A percentile compares a stretch with the other conserved stretches of the same genome.
Conservation (phyloP, 2,888 invertebrate species). For the Stramonita haemastoma region DNA sequence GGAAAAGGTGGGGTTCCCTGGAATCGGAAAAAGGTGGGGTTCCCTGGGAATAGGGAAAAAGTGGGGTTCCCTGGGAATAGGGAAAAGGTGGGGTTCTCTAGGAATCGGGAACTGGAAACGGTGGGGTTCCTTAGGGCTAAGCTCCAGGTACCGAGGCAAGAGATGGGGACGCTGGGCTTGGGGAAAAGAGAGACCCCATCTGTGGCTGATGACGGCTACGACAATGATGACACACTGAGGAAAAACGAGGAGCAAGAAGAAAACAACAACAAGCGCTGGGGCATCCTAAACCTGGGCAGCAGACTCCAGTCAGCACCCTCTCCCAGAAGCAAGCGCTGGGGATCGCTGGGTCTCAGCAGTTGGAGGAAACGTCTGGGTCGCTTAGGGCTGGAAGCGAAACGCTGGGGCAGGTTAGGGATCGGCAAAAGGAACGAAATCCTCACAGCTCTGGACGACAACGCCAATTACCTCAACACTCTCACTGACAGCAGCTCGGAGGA, state of each 20-base stretch:
- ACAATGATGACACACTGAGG: not conserved
- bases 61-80: slow-evolving; percentile 24
- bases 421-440: not conserved
- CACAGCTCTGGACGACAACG: not conserved
- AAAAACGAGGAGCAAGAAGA: too few species aligned
- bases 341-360: not conserved
- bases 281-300: not conserved
- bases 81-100: slow-evolving; percentile 25
- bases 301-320: not conserved
- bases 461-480: not conserved
- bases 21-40: slow-evolving; percentile 4
- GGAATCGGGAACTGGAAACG: slow-evolving; percentile 31
- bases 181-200: not conserved
- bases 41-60: slow-evolving; percentile 5
- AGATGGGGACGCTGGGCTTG: not conserved
- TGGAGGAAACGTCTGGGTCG: slow-evolving; percentile 1
- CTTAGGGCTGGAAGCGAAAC: not conserved
- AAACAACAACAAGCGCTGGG: slow-evolving; percentile 14
- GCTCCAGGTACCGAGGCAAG: not conserved
- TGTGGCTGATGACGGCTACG: not conserved
- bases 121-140: slow-evolving; percentile 16
- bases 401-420: not conserved
- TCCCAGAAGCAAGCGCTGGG: not conserved
- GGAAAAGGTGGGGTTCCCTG: slow-evolving; percentile 15
- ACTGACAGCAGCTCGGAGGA: not conserved